phyloP scores from a whole-genome alignment of 2,888 invertebrate species.

The Drosophila colorata region DNA sequence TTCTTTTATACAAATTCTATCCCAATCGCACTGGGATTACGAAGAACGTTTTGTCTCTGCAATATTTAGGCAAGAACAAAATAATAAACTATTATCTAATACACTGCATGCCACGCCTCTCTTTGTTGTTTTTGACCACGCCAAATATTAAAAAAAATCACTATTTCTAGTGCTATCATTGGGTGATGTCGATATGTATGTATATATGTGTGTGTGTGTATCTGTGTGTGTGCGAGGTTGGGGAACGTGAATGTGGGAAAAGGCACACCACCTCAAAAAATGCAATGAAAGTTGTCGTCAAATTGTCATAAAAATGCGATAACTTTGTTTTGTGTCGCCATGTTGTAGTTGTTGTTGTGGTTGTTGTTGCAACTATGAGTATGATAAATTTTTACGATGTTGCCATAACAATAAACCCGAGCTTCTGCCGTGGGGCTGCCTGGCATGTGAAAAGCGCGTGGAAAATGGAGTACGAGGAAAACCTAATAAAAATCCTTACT shows the following conservation, averaged over 20 bases:
- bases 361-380: conserved; percentile 64
- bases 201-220: not conserved
- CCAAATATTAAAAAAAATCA: not conserved
- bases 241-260: conserved; percentile 27
- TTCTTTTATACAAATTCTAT: no score
- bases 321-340: conserved; percentile 71
- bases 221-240: not conserved
- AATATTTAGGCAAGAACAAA: not conserved
- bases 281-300: conserved; percentile 80
- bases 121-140: not conserved
- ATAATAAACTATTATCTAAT: not conserved
- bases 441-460: conserved; percentile 75
- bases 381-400: conserved; percentile 81
- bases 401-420: conserved; percentile 78
- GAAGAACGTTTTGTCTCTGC: not conserved
- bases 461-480: conserved; percentile 74
- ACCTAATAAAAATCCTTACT: conserved; percentile 79
- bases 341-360: conserved; percentile 38
- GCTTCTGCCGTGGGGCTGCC: conserved; percentile 64
- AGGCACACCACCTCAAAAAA: conserved; percentile 72
- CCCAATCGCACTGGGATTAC: no score
- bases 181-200: not conserved
- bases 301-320: conserved; percentile 81
- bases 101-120: conserved; percentile 6
- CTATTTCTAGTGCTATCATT: not conserved